Evolutionary conservation across 53 echinoderm and acorn worm species (phyloP).

Genomic region (Crossaster papposus): DNA sequence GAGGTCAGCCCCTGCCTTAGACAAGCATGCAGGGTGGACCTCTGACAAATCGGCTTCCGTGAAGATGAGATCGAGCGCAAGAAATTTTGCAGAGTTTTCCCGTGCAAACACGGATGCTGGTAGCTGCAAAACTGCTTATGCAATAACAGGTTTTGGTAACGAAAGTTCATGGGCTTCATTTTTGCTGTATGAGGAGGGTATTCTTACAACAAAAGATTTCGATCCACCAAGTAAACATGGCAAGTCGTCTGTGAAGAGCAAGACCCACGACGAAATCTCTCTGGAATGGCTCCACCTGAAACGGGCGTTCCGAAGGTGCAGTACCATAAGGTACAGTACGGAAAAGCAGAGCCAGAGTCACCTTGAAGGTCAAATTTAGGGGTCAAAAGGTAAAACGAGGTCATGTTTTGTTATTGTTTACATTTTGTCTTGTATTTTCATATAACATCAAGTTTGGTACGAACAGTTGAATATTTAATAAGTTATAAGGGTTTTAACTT

Average conservation of each 20-base stretch:
- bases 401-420: too few species aligned
- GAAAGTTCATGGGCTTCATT: not conserved
- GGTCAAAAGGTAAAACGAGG: too few species aligned
- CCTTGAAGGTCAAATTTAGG: too few species aligned
- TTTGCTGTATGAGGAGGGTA: constrained; percentile 25
- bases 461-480: too few species aligned
- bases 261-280: constrained; percentile 29
- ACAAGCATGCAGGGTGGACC: constrained; percentile 3
- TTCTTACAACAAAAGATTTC: constrained; percentile 25
- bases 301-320: constrained; percentile 29
- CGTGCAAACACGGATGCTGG: constrained; percentile 18
- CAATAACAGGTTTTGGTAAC: constrained; percentile 29
- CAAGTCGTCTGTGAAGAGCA: constrained; percentile 1
- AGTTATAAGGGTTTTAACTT: too few species aligned
- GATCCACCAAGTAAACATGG: constrained; percentile 61
- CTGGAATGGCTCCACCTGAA: constrained; percentile 57
- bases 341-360: not conserved
- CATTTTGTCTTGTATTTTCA: too few species aligned
- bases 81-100: constrained; percentile 44
- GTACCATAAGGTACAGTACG: constrained; percentile 52
- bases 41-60: constrained; percentile 20
- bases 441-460: too few species aligned
- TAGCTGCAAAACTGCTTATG: constrained; percentile 8
- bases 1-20: not conserved
- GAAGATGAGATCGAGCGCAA: constrained; percentile 13